phyloP scores from a whole-genome alignment of 2,797 vertebrate genomes.

The Sebastes oblongus region DNA sequence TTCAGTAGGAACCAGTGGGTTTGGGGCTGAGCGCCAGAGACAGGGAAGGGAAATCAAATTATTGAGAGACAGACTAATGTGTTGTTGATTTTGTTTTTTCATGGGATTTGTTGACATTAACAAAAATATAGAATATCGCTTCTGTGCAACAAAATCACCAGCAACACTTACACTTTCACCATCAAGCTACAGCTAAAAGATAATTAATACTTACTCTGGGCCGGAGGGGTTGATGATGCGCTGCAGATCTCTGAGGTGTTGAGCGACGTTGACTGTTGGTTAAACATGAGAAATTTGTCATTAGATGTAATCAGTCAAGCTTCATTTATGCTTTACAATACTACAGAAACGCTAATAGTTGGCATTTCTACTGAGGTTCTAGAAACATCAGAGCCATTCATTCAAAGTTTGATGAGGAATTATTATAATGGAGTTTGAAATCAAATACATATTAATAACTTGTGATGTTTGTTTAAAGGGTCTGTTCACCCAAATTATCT shows the following conservation, averaged over 20 bases:
- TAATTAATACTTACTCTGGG: slow-evolving; percentile 55
- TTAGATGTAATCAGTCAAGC: neutral
- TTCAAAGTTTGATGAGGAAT: neutral
- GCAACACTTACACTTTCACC: neutral
- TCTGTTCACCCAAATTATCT: neutral
- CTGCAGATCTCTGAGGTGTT: slow-evolving; percentile 63
- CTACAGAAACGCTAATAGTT: neutral
- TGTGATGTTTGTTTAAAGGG: neutral
- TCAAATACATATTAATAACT: neutral
- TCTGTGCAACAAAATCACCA: neutral
- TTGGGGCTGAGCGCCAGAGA: neutral
- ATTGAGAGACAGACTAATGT: neutral
- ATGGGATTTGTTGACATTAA: neutral
- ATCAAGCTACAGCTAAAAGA: neutral
- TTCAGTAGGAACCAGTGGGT: neutral
- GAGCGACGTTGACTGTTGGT: slow-evolving; percentile 26
- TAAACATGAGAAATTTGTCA: slow-evolving; percentile 10
- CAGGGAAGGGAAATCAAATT: neutral
- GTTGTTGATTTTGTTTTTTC: neutral
- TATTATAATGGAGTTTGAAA: neutral
- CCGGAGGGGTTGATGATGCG: slow-evolving; percentile 49
- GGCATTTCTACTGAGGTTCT: neutral
- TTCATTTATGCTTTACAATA: neutral
- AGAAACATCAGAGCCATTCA: neutral
- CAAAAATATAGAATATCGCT: neutral